A percentile compares a stretch with the other conserved stretches of the same genome.
Conservation (phyloP, 2,888 invertebrate genomes). For the Fabriciana adippe region DNA sequence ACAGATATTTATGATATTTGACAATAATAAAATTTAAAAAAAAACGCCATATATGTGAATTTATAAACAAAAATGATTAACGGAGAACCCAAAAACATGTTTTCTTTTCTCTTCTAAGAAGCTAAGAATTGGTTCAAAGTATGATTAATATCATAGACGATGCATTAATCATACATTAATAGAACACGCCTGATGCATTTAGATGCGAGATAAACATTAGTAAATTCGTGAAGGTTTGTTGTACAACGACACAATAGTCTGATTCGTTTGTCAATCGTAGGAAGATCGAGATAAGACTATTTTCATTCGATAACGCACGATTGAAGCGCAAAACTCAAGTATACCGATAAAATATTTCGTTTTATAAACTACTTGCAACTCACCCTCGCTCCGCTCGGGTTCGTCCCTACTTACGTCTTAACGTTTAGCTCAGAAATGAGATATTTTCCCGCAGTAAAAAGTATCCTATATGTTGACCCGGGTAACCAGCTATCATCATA, state of each 20-base stretch:
- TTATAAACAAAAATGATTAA: no score
- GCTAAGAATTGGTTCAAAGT: constrained; percentile 12
- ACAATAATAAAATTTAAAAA: no score
- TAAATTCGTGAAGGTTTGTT: constrained; percentile 30
- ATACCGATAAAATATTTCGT: neutral
- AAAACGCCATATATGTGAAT: no score
- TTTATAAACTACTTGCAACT: no score
- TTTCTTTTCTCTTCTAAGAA: no score
- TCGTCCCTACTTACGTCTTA: no score
- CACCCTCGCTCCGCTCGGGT: no score
- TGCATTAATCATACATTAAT: constrained; percentile 27
- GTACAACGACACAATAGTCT: constrained; percentile 31
- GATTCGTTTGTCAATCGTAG: constrained; percentile 61
- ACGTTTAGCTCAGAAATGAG: no score
- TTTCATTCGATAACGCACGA: constrained; percentile 77
- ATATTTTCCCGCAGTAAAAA: no score
- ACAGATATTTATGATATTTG: neutral
- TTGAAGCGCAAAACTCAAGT: constrained; percentile 51
- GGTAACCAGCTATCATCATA: no score
- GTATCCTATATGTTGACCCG: no score
- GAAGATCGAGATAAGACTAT: constrained; percentile 71
- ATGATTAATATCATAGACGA: constrained; percentile 25
- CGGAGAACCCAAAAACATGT: no score
- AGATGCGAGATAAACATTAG: constrained; percentile 33
- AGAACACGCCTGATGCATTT: constrained; percentile 30